Evolutionary conservation across 2,888 invertebrate species (phyloP).

Genomic region (Patella ulyssiponensis): DNA sequence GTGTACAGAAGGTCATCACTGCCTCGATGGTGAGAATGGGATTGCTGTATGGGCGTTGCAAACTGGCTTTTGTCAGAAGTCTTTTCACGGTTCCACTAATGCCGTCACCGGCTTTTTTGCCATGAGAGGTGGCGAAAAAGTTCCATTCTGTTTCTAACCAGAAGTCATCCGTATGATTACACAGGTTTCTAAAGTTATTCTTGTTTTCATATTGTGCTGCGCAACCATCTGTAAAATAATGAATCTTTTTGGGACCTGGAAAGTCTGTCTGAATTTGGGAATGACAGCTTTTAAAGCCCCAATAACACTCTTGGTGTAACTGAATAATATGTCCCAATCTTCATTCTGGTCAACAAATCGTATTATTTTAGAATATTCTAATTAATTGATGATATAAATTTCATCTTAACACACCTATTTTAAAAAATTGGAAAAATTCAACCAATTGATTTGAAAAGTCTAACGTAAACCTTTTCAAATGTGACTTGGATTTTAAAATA

Average conservation of each 20-base stretch:
- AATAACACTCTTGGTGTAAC: too few relatives aligned
- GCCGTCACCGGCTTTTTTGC: constrained; percentile 24
- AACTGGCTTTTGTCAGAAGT: constrained; percentile 10
- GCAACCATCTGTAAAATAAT: constrained; percentile 17
- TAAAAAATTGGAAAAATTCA: too few relatives aligned
- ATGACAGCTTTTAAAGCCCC: not conserved
- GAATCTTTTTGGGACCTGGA: constrained; percentile 1
- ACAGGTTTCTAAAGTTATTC: constrained; percentile 12
- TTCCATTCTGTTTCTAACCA: constrained; percentile 2
- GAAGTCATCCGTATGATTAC: not conserved
- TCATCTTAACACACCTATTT: too few relatives aligned
- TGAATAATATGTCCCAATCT: too few relatives aligned
- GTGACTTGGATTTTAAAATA: too few relatives aligned
- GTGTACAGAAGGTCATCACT: not conserved
- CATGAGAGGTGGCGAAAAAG: constrained; percentile 14
- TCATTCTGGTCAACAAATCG: too few relatives aligned
- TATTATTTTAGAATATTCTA: too few relatives aligned
- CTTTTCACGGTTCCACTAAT: constrained; percentile 20
- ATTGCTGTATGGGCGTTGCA: constrained; percentile 16
- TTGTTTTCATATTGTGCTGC: constrained; percentile 19
- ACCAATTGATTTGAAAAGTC: too few relatives aligned
- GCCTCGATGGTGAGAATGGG: constrained; percentile 5
- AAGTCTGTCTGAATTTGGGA: not conserved
- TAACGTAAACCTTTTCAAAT: too few relatives aligned
- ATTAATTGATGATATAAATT: too few relatives aligned